phyloP scores from a whole-genome alignment of 1,140 invertebrate species.

The Drosophila hydei region DNA sequence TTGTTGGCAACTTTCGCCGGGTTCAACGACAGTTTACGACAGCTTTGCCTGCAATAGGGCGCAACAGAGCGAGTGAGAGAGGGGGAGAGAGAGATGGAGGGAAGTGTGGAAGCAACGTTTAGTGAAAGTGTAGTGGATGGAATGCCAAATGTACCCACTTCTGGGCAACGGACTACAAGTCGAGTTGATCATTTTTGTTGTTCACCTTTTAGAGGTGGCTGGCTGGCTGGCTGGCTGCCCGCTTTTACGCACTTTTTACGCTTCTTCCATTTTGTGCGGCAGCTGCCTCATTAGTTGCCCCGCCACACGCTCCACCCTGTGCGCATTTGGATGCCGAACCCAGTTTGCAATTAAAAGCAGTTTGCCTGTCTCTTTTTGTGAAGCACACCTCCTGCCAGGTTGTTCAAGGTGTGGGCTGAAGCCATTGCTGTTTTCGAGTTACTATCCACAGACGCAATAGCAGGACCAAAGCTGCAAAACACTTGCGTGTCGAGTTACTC shows the following conservation, averaged over 20 bases:
- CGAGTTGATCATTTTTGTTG: constrained; percentile 32
- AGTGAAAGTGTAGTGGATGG: constrained; percentile 33
- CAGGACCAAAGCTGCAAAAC: background rate
- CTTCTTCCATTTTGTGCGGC: constrained; percentile 37
- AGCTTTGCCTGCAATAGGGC: constrained; percentile 8
- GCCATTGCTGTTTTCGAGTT: constrained; percentile 13
- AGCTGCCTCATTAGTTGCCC: constrained; percentile 61
- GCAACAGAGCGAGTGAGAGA: background rate
- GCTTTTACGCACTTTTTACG: constrained; percentile 65
- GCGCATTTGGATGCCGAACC: background rate
- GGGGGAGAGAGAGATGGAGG: background rate
- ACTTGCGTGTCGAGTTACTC: constrained; percentile 21
- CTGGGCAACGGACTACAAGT: background rate
- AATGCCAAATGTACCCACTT: background rate
- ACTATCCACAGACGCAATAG: constrained; percentile 17
- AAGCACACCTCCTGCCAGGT: background rate
- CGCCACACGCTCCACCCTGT: constrained; percentile 3
- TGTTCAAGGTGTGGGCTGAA: constrained; percentile 8
- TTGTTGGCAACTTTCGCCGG: constrained; percentile 50
- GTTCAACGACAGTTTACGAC: constrained; percentile 55
- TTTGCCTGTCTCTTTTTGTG: background rate
- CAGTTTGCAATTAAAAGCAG: constrained; percentile 41
- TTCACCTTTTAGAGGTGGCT: constrained; percentile 3
- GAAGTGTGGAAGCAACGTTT: constrained; percentile 1
- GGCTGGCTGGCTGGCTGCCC: background rate